Percentiles rank a stretch among this genome's conserved stretches.
Evolutionary conservation across 2,888 invertebrate genomes (phyloP).

Genomic region (Zygaena filipendulae): DNA sequence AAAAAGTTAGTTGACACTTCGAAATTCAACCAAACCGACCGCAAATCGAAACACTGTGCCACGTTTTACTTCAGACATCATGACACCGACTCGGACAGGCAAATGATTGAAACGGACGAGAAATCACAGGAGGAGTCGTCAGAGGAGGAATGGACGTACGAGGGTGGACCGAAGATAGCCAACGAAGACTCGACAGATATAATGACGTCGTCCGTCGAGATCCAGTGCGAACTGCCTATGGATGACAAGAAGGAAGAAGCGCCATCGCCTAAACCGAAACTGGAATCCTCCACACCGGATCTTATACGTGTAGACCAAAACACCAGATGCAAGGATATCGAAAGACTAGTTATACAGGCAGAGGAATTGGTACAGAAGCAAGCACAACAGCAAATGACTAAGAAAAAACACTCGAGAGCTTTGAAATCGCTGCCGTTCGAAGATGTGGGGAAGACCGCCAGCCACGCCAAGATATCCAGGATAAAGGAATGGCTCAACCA

Average conservation of each 20-base stretch:
- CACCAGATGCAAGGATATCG: constrained; percentile 72
- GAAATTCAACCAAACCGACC: constrained; percentile 76
- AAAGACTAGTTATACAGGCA: constrained; percentile 81
- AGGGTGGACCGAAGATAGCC: constrained; percentile 49
- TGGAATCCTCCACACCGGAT: constrained; percentile 53
- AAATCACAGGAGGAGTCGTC: constrained; percentile 58
- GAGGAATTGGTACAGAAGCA: constrained; percentile 80
- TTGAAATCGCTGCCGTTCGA: constrained; percentile 66
- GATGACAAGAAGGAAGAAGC: constrained; percentile 39
- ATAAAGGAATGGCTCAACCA: constrained; percentile 78
- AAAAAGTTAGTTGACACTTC: constrained; percentile 68
- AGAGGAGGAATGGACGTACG: constrained; percentile 75
- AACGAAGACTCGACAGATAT: constrained; percentile 58
- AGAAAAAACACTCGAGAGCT: constrained; percentile 50
- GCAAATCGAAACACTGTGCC: constrained; percentile 84
- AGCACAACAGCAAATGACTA: constrained; percentile 50
- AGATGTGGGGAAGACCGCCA: constrained; percentile 53
- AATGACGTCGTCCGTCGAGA: constrained; percentile 63
- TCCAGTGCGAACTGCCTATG: constrained; percentile 50
- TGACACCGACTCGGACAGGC: constrained; percentile 87
- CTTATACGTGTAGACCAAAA: constrained; percentile 56
- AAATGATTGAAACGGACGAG: constrained; percentile 62
- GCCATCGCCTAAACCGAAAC: constrained; percentile 39
- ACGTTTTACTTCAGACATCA: constrained; percentile 88
- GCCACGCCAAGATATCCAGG: constrained; percentile 71